A percentile compares a stretch with the other conserved stretches of the same genome.
These are phyloP conservation scores for Drepanosiphum platanoidis DNA, from an alignment of 2,888 invertebrate species.

Conservation along the genomic window DNA sequence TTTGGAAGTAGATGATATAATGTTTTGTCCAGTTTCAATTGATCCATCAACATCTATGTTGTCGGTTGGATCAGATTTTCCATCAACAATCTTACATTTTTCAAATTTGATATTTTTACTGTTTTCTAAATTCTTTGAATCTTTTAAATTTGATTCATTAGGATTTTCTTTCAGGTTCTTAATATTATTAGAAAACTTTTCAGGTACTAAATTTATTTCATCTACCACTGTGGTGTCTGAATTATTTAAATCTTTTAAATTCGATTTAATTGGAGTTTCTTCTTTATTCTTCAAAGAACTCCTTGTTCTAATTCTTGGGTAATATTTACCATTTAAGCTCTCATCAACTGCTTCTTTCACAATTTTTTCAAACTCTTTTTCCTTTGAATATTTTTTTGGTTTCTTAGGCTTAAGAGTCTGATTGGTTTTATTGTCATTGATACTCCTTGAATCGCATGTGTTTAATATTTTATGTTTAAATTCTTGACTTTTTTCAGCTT, in stretches of 20 bases:
- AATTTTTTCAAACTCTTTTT: slow-evolving; percentile 59
- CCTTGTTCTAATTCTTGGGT: slow-evolving; percentile 50
- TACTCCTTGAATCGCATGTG: neutral
- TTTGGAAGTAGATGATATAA: slow-evolving; percentile 54
- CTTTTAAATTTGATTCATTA: neutral
- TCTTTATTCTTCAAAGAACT: slow-evolving; percentile 13
- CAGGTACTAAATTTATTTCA: neutral
- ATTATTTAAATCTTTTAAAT: neutral
- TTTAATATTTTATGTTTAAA: neutral
- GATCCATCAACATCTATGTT: neutral
- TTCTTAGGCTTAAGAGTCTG: slow-evolving; percentile 7
- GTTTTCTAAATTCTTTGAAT: too few species aligned
- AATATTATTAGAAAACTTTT: too few species aligned
- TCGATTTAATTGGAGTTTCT: neutral
- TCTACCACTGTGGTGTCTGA: too few species aligned
- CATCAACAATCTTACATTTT: slow-evolving; percentile 14
- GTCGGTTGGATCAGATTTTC: neutral
- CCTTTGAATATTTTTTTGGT: slow-evolving; percentile 47
- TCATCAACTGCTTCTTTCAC: slow-evolving; percentile 34
- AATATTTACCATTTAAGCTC: slow-evolving; percentile 6
- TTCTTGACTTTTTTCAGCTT: neutral
- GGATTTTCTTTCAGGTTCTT: neutral
- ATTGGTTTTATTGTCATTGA: neutral
- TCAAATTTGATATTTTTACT: too few species aligned
- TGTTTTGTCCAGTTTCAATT: slow-evolving; percentile 25